Conservation (phyloP, 1,140 invertebrate species). For the Euura saliciscinereae region DNA sequence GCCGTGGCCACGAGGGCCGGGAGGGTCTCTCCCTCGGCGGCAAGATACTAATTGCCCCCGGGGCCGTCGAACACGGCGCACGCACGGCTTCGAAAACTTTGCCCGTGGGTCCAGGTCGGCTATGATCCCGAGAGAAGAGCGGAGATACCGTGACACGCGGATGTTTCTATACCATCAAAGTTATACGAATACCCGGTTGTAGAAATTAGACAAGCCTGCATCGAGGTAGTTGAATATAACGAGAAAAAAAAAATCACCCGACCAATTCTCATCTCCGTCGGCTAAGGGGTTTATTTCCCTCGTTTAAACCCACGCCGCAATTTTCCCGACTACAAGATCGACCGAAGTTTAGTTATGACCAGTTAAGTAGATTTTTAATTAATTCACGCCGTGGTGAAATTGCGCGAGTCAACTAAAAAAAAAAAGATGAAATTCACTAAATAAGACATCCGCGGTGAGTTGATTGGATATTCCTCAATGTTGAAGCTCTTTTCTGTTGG, state of each 20-base stretch:
- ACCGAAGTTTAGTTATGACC: conserved; percentile 7
- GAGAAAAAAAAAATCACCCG: too few relatives aligned
- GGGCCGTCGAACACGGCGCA: conserved; percentile 53
- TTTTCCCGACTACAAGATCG: not conserved
- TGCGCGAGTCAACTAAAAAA: not conserved
- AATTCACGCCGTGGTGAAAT: not conserved
- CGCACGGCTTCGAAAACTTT: conserved; percentile 29
- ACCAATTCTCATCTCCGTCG: too few relatives aligned
- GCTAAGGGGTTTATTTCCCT: not conserved
- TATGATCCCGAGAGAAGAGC: not conserved
- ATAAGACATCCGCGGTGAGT: not conserved
- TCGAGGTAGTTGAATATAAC: too few relatives aligned
- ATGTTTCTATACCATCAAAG: not conserved
- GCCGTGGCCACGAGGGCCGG: conserved; percentile 25
- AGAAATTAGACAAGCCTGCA: too few relatives aligned
- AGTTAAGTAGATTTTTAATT: conserved; percentile 6
- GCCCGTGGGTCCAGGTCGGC: too few relatives aligned
- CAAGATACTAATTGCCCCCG: conserved; percentile 60
- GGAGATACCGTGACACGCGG: not conserved
- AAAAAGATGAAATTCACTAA: not conserved
- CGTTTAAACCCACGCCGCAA: not conserved
- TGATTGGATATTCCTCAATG: not conserved
- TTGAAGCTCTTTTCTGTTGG: not conserved
- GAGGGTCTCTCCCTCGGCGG: conserved; percentile 50
- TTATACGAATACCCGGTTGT: not conserved